Evolutionary conservation across 2,888 invertebrate genomes (phyloP), one percentile per base, ranked within the genome.

Genomic region (Actias luna): DNA sequence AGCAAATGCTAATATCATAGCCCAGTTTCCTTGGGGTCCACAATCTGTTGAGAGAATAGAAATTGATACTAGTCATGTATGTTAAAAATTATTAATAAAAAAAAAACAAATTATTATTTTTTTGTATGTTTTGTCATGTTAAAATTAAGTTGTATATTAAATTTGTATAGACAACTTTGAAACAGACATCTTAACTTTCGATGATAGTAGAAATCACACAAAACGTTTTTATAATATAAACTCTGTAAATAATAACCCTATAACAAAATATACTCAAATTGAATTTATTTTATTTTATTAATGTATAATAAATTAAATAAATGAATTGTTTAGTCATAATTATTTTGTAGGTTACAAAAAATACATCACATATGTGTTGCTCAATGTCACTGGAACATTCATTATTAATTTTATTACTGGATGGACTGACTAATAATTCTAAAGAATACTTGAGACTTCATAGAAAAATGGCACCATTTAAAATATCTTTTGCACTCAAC

Each of bases 401-500:
- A 64, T 78, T 94, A 57, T 71, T 94, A n/a, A 92, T 92, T 62
- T 79, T 94, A 33, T 75, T 95, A 64, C 88, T 94, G 71, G 95
- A 95, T 85, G 94, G 94, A 22, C 87, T 92, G 5, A 79, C 91
- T 69, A 94, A 94, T 69, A 93, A 89, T 33, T 81, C 87, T 33
- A 90, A 92, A 69, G 88, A 93, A 67, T 93, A 87, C 67, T 83
- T 95, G 59, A 88, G 93, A 65, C 88, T 96, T 52, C 96, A 97
- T 76, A 93, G 95, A 64, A 95, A 94, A 84, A 87, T 97, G 64
- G 94, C 96, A 16, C 97, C 97, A 0, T 97, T 95, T 77, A 97
- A 97, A 92, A 94, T 96, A 65, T 93, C 94, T 58, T 94, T 97
- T 80, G 93, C 94, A 25, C 81, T 94, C 59, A 78, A 93, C 60